These are phyloP conservation scores for Menura novaehollandiae DNA, from an alignment of 2,113 vertebrate genomes.

Conservation along the genomic window DNA sequence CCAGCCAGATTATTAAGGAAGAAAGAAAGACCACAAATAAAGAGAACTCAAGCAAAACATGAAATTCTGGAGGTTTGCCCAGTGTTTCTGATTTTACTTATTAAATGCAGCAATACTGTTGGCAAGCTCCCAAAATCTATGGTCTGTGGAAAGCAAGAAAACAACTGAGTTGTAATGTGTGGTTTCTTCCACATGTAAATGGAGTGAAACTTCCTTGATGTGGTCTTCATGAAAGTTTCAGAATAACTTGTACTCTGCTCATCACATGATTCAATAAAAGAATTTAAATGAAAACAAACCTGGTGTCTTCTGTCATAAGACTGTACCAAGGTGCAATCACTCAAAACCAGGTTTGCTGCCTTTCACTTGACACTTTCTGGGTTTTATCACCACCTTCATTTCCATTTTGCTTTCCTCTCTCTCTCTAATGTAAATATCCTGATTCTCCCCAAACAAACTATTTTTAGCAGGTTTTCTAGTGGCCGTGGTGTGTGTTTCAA, in stretches of 20 bases:
- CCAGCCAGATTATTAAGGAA: slow-evolving; percentile 55
- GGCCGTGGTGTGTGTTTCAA: background rate
- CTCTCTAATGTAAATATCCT: background rate
- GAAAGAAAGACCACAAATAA: slow-evolving; percentile 74
- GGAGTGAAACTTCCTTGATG: slow-evolving; percentile 47
- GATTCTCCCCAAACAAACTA: background rate
- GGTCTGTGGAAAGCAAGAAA: slow-evolving; percentile 62
- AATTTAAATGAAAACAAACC: background rate
- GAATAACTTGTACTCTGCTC: slow-evolving; percentile 18
- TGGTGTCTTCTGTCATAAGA: background rate
- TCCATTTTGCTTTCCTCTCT: background rate
- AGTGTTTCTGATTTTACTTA: slow-evolving; percentile 85
- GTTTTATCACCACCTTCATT: background rate
- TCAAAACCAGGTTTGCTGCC: background rate
- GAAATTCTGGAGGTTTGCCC: slow-evolving; percentile 81
- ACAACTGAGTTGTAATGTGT: slow-evolving; percentile 56
- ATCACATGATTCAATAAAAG: background rate
- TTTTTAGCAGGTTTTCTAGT: background rate
- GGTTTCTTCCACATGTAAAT: slow-evolving; percentile 58
- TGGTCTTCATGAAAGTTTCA: slow-evolving; percentile 22
- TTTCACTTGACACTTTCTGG: background rate
- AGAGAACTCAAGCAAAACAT: slow-evolving; percentile 79
- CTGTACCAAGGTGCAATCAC: background rate
- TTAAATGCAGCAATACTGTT: slow-evolving; percentile 84
- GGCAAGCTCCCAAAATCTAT: slow-evolving; percentile 79